Conservation (phyloP, 2,113 vertebrate genomes). For the Rhineura floridana region DNA sequence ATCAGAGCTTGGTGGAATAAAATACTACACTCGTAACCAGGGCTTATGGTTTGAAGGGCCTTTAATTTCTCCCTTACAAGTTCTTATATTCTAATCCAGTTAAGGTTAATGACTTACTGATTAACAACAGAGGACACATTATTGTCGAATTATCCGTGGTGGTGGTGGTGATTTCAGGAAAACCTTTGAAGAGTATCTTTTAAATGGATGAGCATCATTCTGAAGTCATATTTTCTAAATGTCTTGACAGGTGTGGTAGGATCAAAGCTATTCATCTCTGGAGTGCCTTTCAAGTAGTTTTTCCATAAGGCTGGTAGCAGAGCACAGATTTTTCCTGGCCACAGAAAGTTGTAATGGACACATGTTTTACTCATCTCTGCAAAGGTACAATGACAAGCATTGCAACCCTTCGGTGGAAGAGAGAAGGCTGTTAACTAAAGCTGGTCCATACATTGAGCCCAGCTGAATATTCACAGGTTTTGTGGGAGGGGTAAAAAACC, state of each 20-base stretch:
- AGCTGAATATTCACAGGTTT: background rate
- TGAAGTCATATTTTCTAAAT: constrained; percentile 29
- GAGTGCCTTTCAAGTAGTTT: constrained; percentile 3
- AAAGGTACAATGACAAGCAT: background rate
- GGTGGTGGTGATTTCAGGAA: constrained; percentile 1
- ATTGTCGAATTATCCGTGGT: constrained; percentile 14
- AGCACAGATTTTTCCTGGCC: background rate
- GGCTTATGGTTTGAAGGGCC: constrained; percentile 15
- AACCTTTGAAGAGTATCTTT: constrained; percentile 25
- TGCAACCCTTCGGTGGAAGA: background rate
- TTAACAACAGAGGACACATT: constrained; percentile 38
- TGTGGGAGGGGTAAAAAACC: background rate
- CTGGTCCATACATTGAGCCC: background rate
- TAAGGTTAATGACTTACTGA: constrained; percentile 44
- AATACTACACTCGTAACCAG: background rate
- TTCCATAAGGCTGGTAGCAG: constrained; percentile 1
- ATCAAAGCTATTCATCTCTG: constrained; percentile 31
- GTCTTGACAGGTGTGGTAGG: constrained; percentile 11
- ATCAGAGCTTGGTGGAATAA: background rate
- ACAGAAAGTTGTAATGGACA: background rate
- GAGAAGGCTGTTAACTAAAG: background rate
- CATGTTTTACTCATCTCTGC: background rate
- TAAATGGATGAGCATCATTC: constrained; percentile 20
- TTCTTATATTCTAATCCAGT: constrained; percentile 33
- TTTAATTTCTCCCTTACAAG: constrained; percentile 35